Evolutionary conservation across 2,888 invertebrate species (phyloP).

Genomic region (Beris chalybata): DNA sequence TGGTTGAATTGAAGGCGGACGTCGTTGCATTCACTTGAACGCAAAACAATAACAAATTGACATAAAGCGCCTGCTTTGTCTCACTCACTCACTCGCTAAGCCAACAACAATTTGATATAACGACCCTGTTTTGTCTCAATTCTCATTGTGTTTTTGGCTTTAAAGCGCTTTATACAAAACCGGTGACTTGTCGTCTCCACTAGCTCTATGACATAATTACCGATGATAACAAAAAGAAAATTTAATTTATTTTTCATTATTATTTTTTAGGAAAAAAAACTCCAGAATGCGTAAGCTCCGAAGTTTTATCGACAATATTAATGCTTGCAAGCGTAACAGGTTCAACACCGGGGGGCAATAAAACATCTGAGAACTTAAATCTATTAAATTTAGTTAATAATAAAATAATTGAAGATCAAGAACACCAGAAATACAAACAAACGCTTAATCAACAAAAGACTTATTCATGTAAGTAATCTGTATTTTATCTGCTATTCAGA

Average conservation of each 20-base stretch:
- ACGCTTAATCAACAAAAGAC: constrained; percentile 50
- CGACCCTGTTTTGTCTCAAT: too few species aligned
- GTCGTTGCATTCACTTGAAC: too few species aligned
- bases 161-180: too few species aligned
- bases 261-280: constrained; percentile 44
- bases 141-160: too few species aligned
- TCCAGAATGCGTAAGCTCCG: constrained; percentile 51
- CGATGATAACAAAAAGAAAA: neutral
- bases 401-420: constrained; percentile 53
- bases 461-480: constrained; percentile 44
- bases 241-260: too few species aligned
- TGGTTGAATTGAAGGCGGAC: too few species aligned
- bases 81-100: too few species aligned
- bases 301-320: constrained; percentile 53
- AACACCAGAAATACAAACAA: constrained; percentile 48
- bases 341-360: constrained; percentile 42
- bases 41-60: too few species aligned
- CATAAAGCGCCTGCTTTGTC: too few species aligned
- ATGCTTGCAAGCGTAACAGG: constrained; percentile 55
- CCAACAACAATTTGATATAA: too few species aligned
- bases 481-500: neutral
- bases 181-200: too few species aligned
- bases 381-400: constrained; percentile 53
- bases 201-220: neutral
- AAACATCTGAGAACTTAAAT: constrained; percentile 48